Conservation (phyloP, 2,113 vertebrate genomes). For the Uria aalge region DNA sequence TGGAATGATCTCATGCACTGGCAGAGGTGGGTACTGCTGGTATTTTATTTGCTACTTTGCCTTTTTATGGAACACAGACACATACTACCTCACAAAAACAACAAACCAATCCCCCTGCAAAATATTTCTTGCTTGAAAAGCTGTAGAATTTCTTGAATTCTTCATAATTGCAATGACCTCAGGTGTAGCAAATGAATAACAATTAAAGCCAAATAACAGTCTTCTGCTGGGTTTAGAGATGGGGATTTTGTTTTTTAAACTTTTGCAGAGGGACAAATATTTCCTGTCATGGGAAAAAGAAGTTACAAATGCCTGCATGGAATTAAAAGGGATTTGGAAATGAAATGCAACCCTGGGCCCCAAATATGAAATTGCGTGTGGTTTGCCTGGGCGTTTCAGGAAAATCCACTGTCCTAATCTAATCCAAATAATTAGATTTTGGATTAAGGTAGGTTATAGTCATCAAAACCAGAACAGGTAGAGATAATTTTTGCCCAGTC, state of each 20-base stretch:
- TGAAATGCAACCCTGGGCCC: not conserved
- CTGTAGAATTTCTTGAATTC: not conserved
- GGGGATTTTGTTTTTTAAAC: not conserved
- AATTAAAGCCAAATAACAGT: not conserved
- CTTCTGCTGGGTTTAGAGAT: not conserved
- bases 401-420: constrained; percentile 44
- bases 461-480: constrained; percentile 40
- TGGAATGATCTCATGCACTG: not conserved
- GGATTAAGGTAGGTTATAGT: constrained; percentile 28
- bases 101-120: not conserved
- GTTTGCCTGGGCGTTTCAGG: constrained; percentile 1
- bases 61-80: not conserved
- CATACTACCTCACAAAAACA: not conserved
- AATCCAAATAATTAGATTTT: constrained; percentile 58
- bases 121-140: not conserved
- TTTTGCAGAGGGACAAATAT: not conserved
- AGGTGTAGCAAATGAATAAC: not conserved
- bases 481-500: not conserved
- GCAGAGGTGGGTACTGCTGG: not conserved
- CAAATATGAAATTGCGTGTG: constrained; percentile 17
- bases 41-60: not conserved
- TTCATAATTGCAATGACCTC: not conserved
- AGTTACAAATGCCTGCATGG: not conserved
- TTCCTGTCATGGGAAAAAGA: not conserved
- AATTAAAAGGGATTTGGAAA: constrained; percentile 45